Evolutionary conservation across 1,140 invertebrate genomes (phyloP), one percentile per base, ranked within the genome.

Genomic region (Heliothis subflexa): DNA sequence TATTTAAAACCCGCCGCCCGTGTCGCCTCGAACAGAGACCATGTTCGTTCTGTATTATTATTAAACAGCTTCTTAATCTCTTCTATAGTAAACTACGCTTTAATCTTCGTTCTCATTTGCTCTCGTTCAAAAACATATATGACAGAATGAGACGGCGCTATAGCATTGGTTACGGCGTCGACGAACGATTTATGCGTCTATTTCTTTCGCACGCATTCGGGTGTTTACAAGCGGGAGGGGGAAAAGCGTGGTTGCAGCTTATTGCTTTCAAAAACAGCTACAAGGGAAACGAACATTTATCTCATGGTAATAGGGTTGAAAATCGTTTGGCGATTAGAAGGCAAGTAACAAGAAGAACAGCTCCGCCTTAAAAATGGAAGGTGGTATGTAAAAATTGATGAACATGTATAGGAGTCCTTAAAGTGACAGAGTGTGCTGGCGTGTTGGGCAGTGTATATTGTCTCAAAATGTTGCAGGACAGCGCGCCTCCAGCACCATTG

Each of bases 371-470:
- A 94, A 94, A 94, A 94, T 94, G 93, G 93, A 93, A 94, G 93
- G 92, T 94, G 92, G 93, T 93, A 94, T 94, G 93, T 94, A 94
- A 94, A 94, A 94, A 94, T 94, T 94, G 90, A 94, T 94, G 92
- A 93, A 94, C 93, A 93, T 93, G 92, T 93, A 94, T 93, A 92
- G 91, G 86, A 92, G 92, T 94, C 91, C 91, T 93, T 93, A 93
- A 93, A 93, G 92, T 94, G 93, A 94, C 93, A 94, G 92, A 94
- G 91, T 92, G 89, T 87, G 92, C 91, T 92, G 89, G 92, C 91
- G 89, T 91, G 92, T 91, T 85, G 93, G 89, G 85, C 91, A 90
- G 93, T 93, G 91, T 92, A 93, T 93, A 93, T 94, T 93, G 91
- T 93, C 90, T 93, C 87, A 92, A 93, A 93, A 93, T 94, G 93